Evolutionary conservation across 2,797 vertebrate genomes (phyloP).

Genomic region (Ctenopoma multispine): DNA sequence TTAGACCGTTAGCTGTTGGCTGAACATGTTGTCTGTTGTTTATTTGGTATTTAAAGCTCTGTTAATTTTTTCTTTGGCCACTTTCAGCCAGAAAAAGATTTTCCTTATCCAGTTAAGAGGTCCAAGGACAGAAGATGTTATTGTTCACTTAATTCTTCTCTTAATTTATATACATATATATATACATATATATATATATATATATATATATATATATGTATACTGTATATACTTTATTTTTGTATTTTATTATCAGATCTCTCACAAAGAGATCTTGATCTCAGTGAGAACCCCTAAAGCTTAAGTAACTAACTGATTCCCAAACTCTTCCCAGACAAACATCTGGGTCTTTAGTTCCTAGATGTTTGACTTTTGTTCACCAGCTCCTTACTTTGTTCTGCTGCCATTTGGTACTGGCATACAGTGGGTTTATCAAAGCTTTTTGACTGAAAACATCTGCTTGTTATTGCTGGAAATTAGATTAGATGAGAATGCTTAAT

Average conservation of each 20-base stretch:
- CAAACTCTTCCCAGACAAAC: background rate
- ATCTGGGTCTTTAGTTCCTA: background rate
- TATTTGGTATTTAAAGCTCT: background rate
- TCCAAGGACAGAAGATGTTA: too few species aligned
- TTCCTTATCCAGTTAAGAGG: too few species aligned
- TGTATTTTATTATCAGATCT: too few species aligned
- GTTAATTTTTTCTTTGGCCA: background rate
- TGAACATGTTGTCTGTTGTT: background rate
- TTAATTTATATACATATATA: too few species aligned
- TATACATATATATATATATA: too few species aligned
- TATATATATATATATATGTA: too few species aligned
- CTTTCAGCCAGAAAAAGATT: background rate
- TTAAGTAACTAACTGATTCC: background rate
- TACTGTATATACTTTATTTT: too few species aligned
- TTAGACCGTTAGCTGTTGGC: background rate
- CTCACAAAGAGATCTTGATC: too few species aligned
- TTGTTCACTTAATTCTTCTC: too few species aligned
- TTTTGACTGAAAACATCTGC: background rate
- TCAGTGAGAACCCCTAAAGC: too few species aligned
- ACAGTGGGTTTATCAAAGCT: background rate
- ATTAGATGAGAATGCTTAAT: background rate
- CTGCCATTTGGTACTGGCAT: background rate
- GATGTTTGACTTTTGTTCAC: background rate
- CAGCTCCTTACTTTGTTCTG: background rate
- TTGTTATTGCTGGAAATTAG: background rate